Percentiles rank a stretch among this genome's conserved stretches.
phyloP scores from a whole-genome alignment of 2,888 invertebrate species.

The Stramonita haemastoma region DNA sequence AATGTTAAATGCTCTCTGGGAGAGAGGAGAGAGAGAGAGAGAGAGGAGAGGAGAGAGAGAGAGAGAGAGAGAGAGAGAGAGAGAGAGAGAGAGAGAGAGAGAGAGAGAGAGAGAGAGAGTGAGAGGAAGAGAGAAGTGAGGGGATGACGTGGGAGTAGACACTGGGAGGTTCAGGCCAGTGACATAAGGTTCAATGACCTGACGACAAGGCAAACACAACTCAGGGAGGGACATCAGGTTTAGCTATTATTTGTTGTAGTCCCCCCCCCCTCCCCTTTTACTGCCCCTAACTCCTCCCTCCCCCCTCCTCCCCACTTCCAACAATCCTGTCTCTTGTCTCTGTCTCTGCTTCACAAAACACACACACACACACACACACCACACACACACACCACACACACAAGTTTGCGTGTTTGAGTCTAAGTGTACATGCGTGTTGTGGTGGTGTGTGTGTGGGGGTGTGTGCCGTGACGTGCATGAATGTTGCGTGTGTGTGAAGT shows the following conservation, averaged over 20 bases:
- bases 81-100: too few species aligned
- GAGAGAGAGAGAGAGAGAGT: too few species aligned
- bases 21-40: too few species aligned
- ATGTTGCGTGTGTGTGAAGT: not conserved
- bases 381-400: not conserved
- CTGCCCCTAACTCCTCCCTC: not conserved
- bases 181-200: not conserved
- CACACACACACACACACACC: not conserved
- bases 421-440: not conserved
- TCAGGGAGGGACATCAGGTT: not conserved
- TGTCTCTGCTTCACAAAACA: not conserved
- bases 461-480: not conserved
- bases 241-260: not conserved
- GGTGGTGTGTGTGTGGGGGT: not conserved
- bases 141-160: too few species aligned
- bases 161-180: too few species aligned
- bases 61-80: too few species aligned
- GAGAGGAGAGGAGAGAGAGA: too few species aligned
- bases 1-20: too few species aligned
- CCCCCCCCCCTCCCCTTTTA: not conserved
- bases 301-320: not conserved
- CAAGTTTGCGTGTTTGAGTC: not conserved
- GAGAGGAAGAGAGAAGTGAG: too few species aligned
- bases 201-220: not conserved
- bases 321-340: not conserved